A percentile compares a stretch with the other conserved stretches of the same genome.
phyloP scores from a whole-genome alignment of 2,113 vertebrate genomes.

The Leptocoma aspasia region DNA sequence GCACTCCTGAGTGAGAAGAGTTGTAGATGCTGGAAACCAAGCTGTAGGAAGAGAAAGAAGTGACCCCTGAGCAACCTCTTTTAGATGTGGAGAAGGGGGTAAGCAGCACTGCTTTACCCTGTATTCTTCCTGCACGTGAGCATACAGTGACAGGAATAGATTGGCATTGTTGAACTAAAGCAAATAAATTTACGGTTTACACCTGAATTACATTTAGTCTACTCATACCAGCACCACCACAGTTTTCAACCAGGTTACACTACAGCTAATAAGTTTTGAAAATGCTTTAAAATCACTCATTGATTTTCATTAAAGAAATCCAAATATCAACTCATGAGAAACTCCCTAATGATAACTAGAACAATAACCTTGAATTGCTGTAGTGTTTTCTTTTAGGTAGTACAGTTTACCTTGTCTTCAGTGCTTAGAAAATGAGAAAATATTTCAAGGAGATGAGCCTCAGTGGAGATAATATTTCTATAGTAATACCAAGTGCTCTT shows the following conservation, averaged over 20 bases:
- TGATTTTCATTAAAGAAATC: conserved; percentile 30
- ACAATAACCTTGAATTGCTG: not conserved
- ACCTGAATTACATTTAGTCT: not conserved
- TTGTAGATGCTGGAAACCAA: not conserved
- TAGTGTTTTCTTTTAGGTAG: not conserved
- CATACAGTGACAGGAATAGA: not conserved
- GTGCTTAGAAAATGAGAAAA: conserved; percentile 20
- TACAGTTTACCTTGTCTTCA: not conserved
- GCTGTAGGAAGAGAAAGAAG: not conserved
- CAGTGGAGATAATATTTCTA: not conserved
- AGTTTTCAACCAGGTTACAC: not conserved
- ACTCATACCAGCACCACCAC: not conserved
- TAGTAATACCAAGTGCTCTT: not conserved
- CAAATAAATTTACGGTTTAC: not conserved
- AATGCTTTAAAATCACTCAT: conserved; percentile 15
- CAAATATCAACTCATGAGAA: not conserved
- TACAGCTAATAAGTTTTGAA: not conserved
- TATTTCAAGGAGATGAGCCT: not conserved
- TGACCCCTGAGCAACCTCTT: not conserved
- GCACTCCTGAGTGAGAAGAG: not conserved
- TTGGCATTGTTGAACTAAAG: not conserved
- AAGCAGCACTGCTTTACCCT: not conserved
- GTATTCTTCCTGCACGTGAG: accelerated
- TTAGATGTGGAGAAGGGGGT: not conserved
- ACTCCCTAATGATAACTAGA: not conserved